Conservation (phyloP, 2,888 invertebrate species). For the Acanthosepion lycidas region DNA sequence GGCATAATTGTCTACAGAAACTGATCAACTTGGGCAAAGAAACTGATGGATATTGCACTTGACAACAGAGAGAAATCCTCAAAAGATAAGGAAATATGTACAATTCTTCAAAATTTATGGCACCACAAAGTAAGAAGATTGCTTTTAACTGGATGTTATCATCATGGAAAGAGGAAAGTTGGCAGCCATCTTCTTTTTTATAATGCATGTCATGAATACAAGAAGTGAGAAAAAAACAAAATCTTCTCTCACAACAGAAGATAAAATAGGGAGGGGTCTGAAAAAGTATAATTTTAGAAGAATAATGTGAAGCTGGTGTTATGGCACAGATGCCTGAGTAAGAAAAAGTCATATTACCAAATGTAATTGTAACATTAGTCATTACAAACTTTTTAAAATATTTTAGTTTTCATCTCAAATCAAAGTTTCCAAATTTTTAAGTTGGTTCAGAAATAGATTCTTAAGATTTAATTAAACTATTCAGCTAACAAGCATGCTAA, state of each 20-base stretch:
- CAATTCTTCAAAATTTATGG: background rate
- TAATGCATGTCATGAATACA: background rate
- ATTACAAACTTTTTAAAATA: no score
- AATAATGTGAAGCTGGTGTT: background rate
- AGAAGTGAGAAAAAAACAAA: background rate
- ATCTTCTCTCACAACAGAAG: background rate
- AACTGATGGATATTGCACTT: background rate
- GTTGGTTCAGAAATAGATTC: no score
- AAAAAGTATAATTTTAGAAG: background rate
- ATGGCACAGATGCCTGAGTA: background rate
- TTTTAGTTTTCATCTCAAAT: no score
- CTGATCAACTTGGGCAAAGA: background rate
- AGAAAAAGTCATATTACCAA: background rate
- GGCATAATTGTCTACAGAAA: background rate
- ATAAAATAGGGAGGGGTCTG: background rate
- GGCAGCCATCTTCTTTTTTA: background rate
- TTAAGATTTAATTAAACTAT: no score
- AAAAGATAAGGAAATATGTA: background rate
- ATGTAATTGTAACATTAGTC: no score
- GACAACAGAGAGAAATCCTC: background rate
- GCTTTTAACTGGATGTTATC: background rate
- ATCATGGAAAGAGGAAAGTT: background rate
- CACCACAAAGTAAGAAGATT: background rate
- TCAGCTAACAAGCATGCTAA: no score
- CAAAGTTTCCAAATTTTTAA: no score